Conservation (phyloP, 2,888 invertebrate species). For the Yponomeuta evonymella region DNA sequence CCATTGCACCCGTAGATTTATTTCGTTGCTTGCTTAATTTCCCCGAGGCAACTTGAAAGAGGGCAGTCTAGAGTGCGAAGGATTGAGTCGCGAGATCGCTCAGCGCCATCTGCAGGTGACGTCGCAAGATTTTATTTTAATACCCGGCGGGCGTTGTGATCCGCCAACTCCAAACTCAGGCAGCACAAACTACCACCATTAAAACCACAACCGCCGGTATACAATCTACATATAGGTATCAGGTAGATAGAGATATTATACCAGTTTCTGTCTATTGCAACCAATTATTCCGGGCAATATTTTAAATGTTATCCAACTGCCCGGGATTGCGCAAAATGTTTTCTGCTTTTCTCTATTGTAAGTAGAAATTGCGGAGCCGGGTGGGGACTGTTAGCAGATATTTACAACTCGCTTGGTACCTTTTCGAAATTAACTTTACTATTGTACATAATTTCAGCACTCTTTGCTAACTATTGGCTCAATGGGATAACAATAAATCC, state of each 20-base stretch:
- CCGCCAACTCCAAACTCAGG: neutral
- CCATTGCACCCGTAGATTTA: constrained; percentile 26
- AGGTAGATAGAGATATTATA: neutral
- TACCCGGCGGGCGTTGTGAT: constrained; percentile 27
- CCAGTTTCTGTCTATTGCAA: neutral
- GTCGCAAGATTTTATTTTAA: constrained; percentile 42
- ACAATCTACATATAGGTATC: neutral
- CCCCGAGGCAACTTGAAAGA: constrained; percentile 37
- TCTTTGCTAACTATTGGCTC: neutral
- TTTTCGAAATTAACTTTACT: neutral
- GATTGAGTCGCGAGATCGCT: constrained; percentile 30
- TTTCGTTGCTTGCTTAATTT: constrained; percentile 38
- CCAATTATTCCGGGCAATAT: neutral
- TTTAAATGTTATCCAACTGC: neutral
- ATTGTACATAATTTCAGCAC: neutral
- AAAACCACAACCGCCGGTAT: neutral
- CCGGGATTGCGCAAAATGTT: neutral
- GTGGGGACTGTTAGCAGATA: neutral
- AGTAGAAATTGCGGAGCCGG: neutral
- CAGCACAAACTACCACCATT: neutral
- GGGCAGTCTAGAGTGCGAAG: constrained; percentile 41
- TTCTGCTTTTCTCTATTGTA: neutral
- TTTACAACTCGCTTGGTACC: neutral
- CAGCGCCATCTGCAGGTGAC: constrained; percentile 42
- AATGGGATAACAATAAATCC: neutral